Evolutionary conservation across 2,113 vertebrate species (phyloP), one percentile per base, ranked within the genome.

Genomic region (Tragelaphus scriptus): DNA sequence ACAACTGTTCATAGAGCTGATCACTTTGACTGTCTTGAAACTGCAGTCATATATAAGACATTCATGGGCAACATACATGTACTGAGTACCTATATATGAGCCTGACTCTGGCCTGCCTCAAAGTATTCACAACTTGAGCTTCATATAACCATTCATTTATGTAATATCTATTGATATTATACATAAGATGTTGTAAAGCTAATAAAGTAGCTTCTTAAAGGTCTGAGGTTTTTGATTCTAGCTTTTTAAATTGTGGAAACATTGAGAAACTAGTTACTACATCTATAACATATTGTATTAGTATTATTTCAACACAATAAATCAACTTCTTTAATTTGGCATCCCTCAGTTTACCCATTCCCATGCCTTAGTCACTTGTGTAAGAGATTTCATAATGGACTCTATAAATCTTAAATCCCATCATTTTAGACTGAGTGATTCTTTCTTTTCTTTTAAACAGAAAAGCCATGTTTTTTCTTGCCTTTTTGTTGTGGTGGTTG

Each of bases 211-310:
- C 28, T 91, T 90, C 53, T 44, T 55, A 77, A 17, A 19, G 25
- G 1, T 94, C 14, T 97, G 26, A 95, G 21, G 25, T 14, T 92
- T 97, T 91, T 26, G 15, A 77, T 28, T 4, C 88, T 90, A 85
- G 40, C 47, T 93, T 51, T 93, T 91, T 93, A 95, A 96, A 85
- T n/a, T 90, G 71, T 84, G 63, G 36, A 96, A 97, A 91, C 23
- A 84, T 75, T 96, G 51, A 90, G 16, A 94, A 96, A 94, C 84
- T 80, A 71, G 17, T 94, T 79, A 88, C 56, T 80, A 63, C 25
- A 94, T 75, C 85, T 95, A 30, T 9, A 95, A 21, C 28, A 71
- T 58, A 80, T 47, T 85, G 49, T 92, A 26, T 87, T 91, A 91
- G 23, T 51, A 91, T 63, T 89, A 94, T 94, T 89, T 96, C 68